Percentiles rank a stretch among this genome's conserved stretches.
phyloP scores from a whole-genome alignment of 2,797 vertebrate genomes.

The Zalophus californianus region DNA sequence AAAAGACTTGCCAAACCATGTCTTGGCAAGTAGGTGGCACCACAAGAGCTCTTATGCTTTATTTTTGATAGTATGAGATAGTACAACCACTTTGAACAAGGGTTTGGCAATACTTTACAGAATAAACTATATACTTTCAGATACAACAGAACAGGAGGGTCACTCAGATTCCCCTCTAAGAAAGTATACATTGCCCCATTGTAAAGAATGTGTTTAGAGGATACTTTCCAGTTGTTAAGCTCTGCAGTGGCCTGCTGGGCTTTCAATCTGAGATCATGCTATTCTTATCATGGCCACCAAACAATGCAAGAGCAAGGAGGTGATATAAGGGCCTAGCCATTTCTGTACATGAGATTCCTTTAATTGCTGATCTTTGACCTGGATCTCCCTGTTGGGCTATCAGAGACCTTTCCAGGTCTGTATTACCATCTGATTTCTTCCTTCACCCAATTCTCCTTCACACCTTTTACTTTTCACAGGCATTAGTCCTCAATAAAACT shows the following conservation, averaged over 20 bases:
- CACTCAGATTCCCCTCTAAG: background rate
- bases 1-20: background rate
- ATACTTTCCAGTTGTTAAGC: background rate
- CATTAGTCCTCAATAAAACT: background rate
- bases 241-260: background rate
- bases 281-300: background rate
- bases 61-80: background rate
- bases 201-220: background rate
- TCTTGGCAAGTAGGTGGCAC: background rate
- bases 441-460: background rate
- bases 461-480: background rate
- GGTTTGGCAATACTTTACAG: background rate
- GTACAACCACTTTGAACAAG: background rate
- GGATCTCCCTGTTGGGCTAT: background rate
- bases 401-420: background rate
- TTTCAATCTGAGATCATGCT: background rate
- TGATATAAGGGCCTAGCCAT: background rate
- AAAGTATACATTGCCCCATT: background rate
- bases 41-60: background rate
- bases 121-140: background rate
- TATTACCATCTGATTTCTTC: background rate
- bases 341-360: background rate
- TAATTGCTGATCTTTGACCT: background rate
- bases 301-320: background rate
- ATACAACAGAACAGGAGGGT: background rate